Evolutionary conservation across 1,140 invertebrate species (phyloP), one percentile per base, ranked within the genome.

Genomic region (Lucilia sericata): DNA sequence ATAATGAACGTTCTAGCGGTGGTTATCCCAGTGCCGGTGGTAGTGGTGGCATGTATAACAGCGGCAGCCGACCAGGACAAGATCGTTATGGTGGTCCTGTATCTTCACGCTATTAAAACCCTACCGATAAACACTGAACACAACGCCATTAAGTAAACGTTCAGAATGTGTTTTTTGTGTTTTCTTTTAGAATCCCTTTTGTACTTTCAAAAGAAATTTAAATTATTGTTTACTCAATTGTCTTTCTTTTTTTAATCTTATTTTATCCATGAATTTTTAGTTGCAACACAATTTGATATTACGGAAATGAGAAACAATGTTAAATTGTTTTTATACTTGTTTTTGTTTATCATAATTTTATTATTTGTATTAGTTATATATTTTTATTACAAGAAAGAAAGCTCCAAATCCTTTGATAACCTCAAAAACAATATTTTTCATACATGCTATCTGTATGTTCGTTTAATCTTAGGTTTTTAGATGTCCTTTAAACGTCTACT

Each of bases 1-100:
- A 90, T 75, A 91, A 89, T 84, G 90, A 91, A 83, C 88, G 90
- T 14, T 87, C 88, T 2, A 78, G 87, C 30, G 88, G 88, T 65
- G 88, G 88, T 74, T 87, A 90, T 60, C 55, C 83, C 47, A 87
- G 87, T 70, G 86, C 86, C 51, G 85, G 90, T 19, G 86, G 87
- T 10, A 47, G 87, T 60, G 88, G 89, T 65, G 88, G 88, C 51
- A 88, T 89, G 86, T 89, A 89, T 17, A 88, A 88, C 0, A 86
- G 87, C 76, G 87, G 87, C 74, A 87, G 89, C 4, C 88, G 89
- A 0, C 87, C 87, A 0, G 47, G 85, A 12, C 88, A 88, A 82
- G 88, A 89, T 84, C 88, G 88, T 25, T 89, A 89, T 14, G 86
- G 89, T 10, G 87, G 87, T 8, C 87, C 87, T 55, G 86, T 90